Evolutionary conservation across 2,888 invertebrate genomes (phyloP), one percentile per base, ranked within the genome.

Genomic region (Euproctis similis): DNA sequence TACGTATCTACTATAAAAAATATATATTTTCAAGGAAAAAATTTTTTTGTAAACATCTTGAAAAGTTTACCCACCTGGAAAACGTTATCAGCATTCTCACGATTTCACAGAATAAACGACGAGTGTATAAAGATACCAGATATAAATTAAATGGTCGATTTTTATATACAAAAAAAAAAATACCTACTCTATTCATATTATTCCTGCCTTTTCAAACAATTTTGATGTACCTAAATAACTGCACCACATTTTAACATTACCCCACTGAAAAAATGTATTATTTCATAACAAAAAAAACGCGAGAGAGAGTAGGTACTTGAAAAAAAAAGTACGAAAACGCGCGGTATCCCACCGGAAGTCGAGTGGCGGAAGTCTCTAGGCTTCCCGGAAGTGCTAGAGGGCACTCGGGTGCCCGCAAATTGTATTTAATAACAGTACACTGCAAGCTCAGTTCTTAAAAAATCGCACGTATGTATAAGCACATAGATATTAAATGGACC

Each of bases 301-400:
- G 72, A n/a, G n/a, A n/a, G n/a, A n/a, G n/a, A n/a, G n/a, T n/a
- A n/a, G 69, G 69, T 59, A 61, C 66, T 62, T 54, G 34, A 42
- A 63, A 75, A 69, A 71, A 19, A 75, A 72, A 70, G 67, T 69
- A 66, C 60, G 66, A 68, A 73, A 73, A 71, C 62, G 59, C 55
- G 54, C 65, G 64, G 74, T 66, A 71, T 73, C 70, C 69, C 66
- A 69, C 68, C 70, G 82, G 81, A 82, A 72, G 71, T 59, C 51
- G 65, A 59, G 63, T 52, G 63, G 63, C 75, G 80, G 78, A 78
- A 73, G 78, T 75, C 70, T 63, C 67, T 71, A 67, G 74, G 72
- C 76, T 74, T 75, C 74, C 80, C 78, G 82, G 82, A 82, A 66
- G 65, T 57, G 64, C 69, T 67, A 59, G 69, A 81, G 78, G 72